These are phyloP conservation scores for Lasioglossum lativentre DNA, from an alignment of 2,888 invertebrate species.

Conservation along the genomic window DNA sequence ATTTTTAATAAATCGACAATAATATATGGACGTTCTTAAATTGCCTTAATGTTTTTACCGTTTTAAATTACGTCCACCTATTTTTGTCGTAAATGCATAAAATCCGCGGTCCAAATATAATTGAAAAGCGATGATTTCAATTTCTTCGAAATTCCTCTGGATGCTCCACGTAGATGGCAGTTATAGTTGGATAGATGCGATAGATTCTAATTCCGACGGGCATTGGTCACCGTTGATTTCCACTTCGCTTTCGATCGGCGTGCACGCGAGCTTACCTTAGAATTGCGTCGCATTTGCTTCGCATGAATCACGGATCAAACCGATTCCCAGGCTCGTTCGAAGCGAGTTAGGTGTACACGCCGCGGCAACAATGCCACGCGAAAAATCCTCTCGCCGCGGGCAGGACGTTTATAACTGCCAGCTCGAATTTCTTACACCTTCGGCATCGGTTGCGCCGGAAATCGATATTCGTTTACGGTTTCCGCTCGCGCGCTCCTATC, in stretches of 20 bases:
- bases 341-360: neutral
- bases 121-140: no score
- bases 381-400: neutral
- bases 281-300: neutral
- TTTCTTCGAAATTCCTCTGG: no score
- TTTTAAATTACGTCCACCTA: no score
- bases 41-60: no score
- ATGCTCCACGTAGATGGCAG: no score
- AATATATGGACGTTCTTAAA: no score
- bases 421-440: conserved; percentile 17
- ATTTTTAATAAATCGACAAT: no score
- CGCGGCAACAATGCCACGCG: neutral
- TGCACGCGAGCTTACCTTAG: neutral
- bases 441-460: conserved; percentile 11
- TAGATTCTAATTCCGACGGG: neutral
- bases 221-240: neutral
- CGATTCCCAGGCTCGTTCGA: neutral
- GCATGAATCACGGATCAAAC: neutral
- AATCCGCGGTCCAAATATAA: no score
- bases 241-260: neutral
- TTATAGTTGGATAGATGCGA: neutral
- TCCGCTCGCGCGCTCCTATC: neutral
- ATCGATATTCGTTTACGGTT: conserved; percentile 27
- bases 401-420: conserved; percentile 14
- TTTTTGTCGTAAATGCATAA: no score